Evolutionary conservation across 2,888 invertebrate species (phyloP).

Genomic region (Hypolimnas misippus): DNA sequence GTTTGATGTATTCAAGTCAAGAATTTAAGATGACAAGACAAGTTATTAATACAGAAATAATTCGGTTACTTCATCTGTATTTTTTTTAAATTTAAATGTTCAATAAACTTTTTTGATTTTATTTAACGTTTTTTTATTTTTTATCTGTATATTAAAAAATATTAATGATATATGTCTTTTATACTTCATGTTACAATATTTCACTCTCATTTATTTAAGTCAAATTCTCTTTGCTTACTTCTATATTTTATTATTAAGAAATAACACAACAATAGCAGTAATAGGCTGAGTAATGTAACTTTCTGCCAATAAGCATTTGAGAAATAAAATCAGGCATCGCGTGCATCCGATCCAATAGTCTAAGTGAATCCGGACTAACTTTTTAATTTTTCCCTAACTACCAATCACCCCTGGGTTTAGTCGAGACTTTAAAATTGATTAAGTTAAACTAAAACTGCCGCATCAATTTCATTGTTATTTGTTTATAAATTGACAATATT

Average conservation of each 20-base stretch:
- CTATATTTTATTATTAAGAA: slow-evolving; percentile 4
- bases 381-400: slow-evolving; percentile 55
- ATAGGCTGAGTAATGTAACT: slow-evolving; percentile 17
- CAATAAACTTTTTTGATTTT: too few species aligned
- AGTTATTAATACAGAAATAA: too few species aligned
- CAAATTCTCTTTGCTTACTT: too few species aligned
- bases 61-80: too few species aligned
- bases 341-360: slow-evolving; percentile 61
- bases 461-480: slow-evolving; percentile 18
- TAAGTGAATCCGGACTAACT: slow-evolving; percentile 56
- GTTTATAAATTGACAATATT: slow-evolving; percentile 9
- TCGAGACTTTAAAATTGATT: slow-evolving; percentile 21
- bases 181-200: too few species aligned
- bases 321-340: slow-evolving; percentile 55
- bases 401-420: slow-evolving; percentile 22
- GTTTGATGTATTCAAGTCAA: too few species aligned
- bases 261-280: neutral
- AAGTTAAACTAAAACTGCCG: slow-evolving; percentile 21
- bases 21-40: too few species aligned
- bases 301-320: slow-evolving; percentile 47
- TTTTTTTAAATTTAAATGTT: too few species aligned
- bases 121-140: too few species aligned
- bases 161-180: too few species aligned
- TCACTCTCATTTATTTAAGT: too few species aligned
- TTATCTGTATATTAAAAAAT: too few species aligned